These are phyloP conservation scores for Oithona nana DNA, from an alignment of 2,888 invertebrate species.

Conservation along the genomic window DNA sequence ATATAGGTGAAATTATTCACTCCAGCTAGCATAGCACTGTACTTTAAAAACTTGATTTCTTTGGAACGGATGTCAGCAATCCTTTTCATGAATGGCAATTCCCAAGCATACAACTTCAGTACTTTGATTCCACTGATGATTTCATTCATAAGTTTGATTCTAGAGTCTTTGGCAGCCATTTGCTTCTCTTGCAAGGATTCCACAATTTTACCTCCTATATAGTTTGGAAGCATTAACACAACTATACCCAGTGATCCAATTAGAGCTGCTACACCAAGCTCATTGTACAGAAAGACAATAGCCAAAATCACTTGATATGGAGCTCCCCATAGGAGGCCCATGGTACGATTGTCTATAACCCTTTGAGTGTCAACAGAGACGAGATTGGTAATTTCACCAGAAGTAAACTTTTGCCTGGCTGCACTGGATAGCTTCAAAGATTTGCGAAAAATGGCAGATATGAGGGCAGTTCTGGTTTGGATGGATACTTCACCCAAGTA, in stretches of 20 bases:
- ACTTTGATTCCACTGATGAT: conserved; percentile 76
- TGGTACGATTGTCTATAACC: neutral
- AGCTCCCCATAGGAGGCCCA: neutral
- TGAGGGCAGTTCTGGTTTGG: conserved; percentile 65
- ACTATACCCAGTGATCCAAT: conserved; percentile 88
- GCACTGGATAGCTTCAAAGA: conserved; percentile 21
- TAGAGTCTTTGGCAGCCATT: conserved; percentile 81
- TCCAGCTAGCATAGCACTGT: neutral
- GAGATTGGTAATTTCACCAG: conserved; percentile 75
- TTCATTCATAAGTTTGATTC: conserved; percentile 65
- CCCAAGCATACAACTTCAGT: conserved; percentile 84
- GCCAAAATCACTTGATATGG: conserved; percentile 52
- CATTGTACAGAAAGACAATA: conserved; percentile 61
- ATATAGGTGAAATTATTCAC: neutral
- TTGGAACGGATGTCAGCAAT: conserved; percentile 38
- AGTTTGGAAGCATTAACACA: conserved; percentile 72
- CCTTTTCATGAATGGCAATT: conserved; percentile 73
- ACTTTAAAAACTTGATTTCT: neutral
- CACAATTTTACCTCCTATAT: conserved; percentile 57
- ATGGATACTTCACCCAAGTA: conserved; percentile 75
- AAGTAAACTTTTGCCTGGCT: conserved; percentile 38
- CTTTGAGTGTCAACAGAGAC: conserved; percentile 45
- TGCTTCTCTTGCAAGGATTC: conserved; percentile 62
- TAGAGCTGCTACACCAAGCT: conserved; percentile 41
- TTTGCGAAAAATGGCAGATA: conserved; percentile 74